phyloP scores from a whole-genome alignment of 2,113 vertebrate species.

The Xenopus borealis region DNA sequence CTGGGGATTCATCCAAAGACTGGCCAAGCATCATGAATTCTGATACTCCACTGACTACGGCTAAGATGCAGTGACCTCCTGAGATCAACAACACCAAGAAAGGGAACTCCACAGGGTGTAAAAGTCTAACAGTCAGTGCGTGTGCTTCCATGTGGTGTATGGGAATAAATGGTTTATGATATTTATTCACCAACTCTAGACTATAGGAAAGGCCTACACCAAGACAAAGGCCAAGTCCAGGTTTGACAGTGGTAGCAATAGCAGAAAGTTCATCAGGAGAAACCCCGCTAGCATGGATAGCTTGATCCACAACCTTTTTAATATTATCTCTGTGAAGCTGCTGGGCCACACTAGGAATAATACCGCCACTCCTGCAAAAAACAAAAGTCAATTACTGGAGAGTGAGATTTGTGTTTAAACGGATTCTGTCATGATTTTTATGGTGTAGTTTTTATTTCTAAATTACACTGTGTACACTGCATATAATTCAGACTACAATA shows the following conservation, averaged over 20 bases:
- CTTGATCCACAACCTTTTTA: constrained; percentile 75
- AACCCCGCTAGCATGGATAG: constrained; percentile 66
- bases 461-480: no score
- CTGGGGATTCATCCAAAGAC: constrained; percentile 82
- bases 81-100: constrained; percentile 91
- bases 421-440: no score
- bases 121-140: constrained; percentile 83
- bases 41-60: constrained; percentile 77
- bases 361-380: constrained; percentile 79
- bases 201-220: constrained; percentile 82
- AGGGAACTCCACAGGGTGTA: constrained; percentile 76
- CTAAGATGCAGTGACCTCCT: constrained; percentile 88
- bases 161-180: constrained; percentile 85
- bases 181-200: constrained; percentile 63
- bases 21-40: constrained; percentile 90
- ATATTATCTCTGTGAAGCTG: constrained; percentile 86
- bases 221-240: constrained; percentile 83
- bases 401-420: no score
- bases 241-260: constrained; percentile 85
- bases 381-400: constrained; percentile 13
- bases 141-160: constrained; percentile 98
- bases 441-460: no score
- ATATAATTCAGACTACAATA: no score
- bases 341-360: constrained; percentile 85
- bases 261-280: constrained; percentile 71